Conservation (phyloP, 2,113 vertebrate species). For the Falco punctatus region DNA sequence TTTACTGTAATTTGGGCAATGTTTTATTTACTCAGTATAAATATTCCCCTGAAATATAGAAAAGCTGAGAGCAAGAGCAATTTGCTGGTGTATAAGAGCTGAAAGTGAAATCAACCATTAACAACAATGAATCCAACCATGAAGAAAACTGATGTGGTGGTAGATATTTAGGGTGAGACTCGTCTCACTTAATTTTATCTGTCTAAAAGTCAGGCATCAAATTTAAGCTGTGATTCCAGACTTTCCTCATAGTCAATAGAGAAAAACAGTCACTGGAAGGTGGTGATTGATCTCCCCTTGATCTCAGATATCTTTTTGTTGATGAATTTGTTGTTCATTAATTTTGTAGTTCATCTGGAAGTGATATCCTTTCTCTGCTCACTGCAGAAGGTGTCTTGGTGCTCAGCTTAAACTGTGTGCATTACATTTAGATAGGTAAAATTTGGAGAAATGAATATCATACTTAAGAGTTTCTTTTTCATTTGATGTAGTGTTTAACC, state of each 20-base stretch:
- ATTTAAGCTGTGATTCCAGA: not conserved
- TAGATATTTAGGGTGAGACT: constrained; percentile 14
- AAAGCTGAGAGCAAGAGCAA: not conserved
- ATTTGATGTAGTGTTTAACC: not conserved
- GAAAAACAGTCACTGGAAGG: not conserved
- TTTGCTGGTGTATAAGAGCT: not conserved
- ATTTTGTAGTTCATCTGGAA: not conserved
- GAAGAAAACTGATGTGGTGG: constrained; percentile 6
- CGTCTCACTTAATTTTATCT: not conserved
- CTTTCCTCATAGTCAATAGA: not conserved
- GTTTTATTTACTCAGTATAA: not conserved
- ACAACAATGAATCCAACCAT: constrained; percentile 23
- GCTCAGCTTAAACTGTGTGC: rapidly evolving
- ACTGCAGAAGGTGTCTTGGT: not conserved
- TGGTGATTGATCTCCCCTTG: not conserved
- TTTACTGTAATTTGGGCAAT: not conserved
- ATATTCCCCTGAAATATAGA: not conserved
- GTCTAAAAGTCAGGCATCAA: not conserved
- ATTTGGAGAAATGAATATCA: not conserved
- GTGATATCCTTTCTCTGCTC: not conserved
- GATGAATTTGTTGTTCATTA: not conserved
- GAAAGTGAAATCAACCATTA: constrained; percentile 46
- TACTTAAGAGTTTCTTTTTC: not conserved
- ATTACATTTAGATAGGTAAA: not conserved
- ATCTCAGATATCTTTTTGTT: not conserved